phyloP scores from a whole-genome alignment of 2,888 invertebrate genomes.

The Linhomoeus sp. region DNA sequence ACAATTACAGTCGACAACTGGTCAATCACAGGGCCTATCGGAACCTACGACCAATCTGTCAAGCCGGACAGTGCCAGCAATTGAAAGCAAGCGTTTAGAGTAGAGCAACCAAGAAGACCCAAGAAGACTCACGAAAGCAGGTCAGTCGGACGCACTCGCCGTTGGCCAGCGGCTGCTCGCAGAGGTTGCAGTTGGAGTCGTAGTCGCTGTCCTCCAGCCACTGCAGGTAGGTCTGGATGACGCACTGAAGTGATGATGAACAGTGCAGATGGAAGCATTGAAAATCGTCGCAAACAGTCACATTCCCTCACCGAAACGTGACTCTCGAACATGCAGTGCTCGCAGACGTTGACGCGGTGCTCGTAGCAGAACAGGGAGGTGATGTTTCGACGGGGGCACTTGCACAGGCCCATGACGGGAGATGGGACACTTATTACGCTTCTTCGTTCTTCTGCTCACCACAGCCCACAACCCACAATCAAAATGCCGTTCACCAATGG shows the following conservation, averaged over 20 bases:
- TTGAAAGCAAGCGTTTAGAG: too few relatives aligned
- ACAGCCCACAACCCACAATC: too few relatives aligned
- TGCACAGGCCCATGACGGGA: constrained; percentile 99
- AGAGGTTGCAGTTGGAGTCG: constrained; percentile 74
- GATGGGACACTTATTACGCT: too few relatives aligned
- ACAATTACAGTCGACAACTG: too few relatives aligned
- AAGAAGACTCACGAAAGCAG: constrained; percentile 19
- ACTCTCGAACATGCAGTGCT: constrained; percentile 87
- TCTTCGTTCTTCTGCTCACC: too few relatives aligned
- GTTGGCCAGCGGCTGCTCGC: constrained; percentile 54
- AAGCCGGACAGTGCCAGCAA: too few relatives aligned
- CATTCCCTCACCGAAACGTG: constrained; percentile 59
- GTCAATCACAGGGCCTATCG: too few relatives aligned
- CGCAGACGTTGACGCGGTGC: constrained; percentile 95
- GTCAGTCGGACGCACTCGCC: constrained; percentile 46
- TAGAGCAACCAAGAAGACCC: not conserved
- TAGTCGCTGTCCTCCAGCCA: constrained; percentile 98
- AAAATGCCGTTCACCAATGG: too few relatives aligned
- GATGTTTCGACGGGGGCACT: constrained; percentile 86
- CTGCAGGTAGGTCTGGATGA: constrained; percentile 88
- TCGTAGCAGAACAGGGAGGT: constrained; percentile 98
- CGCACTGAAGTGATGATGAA: constrained; percentile 46
- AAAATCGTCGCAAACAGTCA: too few relatives aligned
- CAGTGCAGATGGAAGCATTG: too few relatives aligned
- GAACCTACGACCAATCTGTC: too few relatives aligned